Conservation (phyloP, 2,888 invertebrate genomes). For the Nephrotoma flavescens region DNA sequence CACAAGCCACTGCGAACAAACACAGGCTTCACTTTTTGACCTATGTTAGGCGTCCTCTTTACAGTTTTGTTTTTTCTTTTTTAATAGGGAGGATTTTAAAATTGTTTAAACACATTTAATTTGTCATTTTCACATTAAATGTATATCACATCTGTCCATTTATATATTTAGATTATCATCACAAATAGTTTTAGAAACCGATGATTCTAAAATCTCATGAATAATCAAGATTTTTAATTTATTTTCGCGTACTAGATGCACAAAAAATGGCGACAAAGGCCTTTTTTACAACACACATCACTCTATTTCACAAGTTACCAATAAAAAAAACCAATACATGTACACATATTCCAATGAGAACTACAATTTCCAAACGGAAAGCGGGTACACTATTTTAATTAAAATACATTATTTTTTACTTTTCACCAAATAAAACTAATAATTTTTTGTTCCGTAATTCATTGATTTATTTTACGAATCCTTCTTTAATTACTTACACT, state of each 20-base stretch:
- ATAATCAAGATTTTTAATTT: not conserved
- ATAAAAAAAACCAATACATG: conserved; percentile 1
- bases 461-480: conserved; percentile 1
- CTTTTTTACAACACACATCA: not conserved
- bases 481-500: not conserved
- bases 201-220: conserved; percentile 5
- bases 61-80: conserved; percentile 1
- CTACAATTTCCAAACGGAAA: conserved; percentile 1
- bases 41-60: conserved; percentile 7
- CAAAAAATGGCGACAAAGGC: conserved; percentile 6
- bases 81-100: not conserved
- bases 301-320: not conserved
- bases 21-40: conserved; percentile 32
- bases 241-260: not conserved
- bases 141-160: conserved; percentile 5
- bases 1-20: conserved; percentile 33
- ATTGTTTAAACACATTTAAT: conserved; percentile 4
- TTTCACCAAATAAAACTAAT: not conserved
- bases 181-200: conserved; percentile 3
- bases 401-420: not conserved
- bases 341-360: not conserved
- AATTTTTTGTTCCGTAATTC: not conserved
- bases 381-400: not conserved
- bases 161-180: conserved; percentile 2
- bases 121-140: conserved; percentile 3